Evolutionary conservation across 2,797 vertebrate genomes (phyloP).

Genomic region (Myotis myotis): DNA sequence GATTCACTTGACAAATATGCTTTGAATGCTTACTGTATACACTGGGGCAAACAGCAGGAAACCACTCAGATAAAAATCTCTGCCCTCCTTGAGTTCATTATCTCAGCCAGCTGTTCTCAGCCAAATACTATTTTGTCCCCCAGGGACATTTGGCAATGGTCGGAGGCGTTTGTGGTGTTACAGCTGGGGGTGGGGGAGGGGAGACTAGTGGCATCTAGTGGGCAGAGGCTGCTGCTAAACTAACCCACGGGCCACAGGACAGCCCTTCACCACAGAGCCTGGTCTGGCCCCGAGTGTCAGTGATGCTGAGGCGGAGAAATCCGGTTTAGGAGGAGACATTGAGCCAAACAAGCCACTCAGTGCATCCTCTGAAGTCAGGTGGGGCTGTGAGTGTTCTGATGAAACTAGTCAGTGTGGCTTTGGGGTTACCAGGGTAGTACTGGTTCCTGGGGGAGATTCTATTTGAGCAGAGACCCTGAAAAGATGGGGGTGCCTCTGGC

Average conservation of each 20-base stretch:
- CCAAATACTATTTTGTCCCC: neutral
- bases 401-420: neutral
- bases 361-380: neutral
- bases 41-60: neutral
- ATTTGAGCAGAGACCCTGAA: neutral
- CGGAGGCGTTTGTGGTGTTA: neutral
- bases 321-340: neutral
- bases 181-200: no score
- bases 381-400: neutral
- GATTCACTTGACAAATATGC: neutral
- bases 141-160: neutral
- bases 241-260: accelerated
- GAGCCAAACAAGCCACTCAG: neutral
- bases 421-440: accelerated
- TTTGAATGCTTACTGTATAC: neutral
- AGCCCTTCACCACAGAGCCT: neutral
- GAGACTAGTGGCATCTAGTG: accelerated
- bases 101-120: neutral
- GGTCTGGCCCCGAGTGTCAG: neutral
- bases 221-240: neutral
- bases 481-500: accelerated
- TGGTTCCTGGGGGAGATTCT: neutral
- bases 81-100: neutral
- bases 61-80: neutral
- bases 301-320: neutral